Conservation (phyloP, 2,797 vertebrate genomes). For the Rhodeus uyekii region DNA sequence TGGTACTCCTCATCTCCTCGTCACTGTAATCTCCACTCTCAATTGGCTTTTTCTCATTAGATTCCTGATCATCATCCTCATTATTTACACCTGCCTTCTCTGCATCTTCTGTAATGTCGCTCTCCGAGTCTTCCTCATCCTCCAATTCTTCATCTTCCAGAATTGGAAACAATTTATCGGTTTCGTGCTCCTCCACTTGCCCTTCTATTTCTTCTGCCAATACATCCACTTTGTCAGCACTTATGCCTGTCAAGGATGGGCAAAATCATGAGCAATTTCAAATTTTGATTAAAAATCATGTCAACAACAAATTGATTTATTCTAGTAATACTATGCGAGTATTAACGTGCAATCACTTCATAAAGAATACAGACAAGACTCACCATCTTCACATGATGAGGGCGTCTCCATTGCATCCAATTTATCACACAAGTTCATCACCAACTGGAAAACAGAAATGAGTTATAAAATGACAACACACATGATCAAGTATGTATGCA, state of each 20-base stretch:
- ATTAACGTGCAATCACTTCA: no score
- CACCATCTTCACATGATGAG: constrained; percentile 59
- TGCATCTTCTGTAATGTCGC: not conserved
- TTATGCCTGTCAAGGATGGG: not conserved
- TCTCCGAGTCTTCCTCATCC: not conserved
- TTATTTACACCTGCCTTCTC: not conserved
- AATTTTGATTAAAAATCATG: not conserved
- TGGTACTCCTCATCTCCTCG: constrained; percentile 31
- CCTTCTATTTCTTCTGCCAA: constrained; percentile 19
- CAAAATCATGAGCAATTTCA: not conserved
- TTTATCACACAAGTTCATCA: constrained; percentile 75
- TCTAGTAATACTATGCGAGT: no score
- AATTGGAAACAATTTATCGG: constrained; percentile 24
- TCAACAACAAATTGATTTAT: not conserved
- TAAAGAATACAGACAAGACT: constrained; percentile 13
- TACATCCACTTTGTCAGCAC: not conserved
- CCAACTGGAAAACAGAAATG: constrained; percentile 63
- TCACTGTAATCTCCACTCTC: constrained; percentile 39
- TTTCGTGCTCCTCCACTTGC: constrained; percentile 5
- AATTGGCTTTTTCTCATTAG: constrained; percentile 43
- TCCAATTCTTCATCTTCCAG: constrained; percentile 42
- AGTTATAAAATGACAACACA: not conserved
- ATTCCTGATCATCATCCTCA: not conserved
- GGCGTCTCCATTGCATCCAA: constrained; percentile 71
- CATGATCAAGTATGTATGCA: not conserved